Evolutionary conservation across 2,888 invertebrate genomes (phyloP).

Genomic region (Agonum fuliginosum): DNA sequence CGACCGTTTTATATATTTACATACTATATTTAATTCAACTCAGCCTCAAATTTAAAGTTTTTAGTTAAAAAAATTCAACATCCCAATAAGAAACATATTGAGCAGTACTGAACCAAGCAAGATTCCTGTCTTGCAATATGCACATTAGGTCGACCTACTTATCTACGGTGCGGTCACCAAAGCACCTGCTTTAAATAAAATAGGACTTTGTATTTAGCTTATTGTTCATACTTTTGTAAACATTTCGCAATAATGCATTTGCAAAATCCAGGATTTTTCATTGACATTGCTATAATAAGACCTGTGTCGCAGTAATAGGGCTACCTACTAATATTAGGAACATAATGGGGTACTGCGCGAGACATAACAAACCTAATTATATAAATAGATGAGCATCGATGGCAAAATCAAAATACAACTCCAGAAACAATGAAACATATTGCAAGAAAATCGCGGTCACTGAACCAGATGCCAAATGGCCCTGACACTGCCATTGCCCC

Average conservation of each 20-base stretch:
- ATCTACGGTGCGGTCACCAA: neutral
- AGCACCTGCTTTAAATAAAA: neutral
- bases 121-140: neutral
- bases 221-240: neutral
- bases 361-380: neutral
- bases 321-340: neutral
- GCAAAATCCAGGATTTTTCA: no score
- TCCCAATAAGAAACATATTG: no score
- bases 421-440: slow-evolving; percentile 53
- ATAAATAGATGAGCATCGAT: neutral
- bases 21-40: no score
- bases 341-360: neutral
- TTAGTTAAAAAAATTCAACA: neutral
- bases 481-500: slow-evolving; percentile 79
- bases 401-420: slow-evolving; percentile 4
- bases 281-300: no score
- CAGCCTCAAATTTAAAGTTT: no score
- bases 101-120: no score
- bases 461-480: slow-evolving; percentile 77
- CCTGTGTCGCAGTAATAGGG: neutral
- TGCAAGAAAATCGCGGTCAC: slow-evolving; percentile 74
- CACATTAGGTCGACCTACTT: slow-evolving; percentile 31
- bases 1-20: no score
- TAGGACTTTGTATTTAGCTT: neutral
- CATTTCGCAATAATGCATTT: neutral